Conservation (phyloP, 2,113 vertebrate genomes). For the Tyrannus savana region DNA sequence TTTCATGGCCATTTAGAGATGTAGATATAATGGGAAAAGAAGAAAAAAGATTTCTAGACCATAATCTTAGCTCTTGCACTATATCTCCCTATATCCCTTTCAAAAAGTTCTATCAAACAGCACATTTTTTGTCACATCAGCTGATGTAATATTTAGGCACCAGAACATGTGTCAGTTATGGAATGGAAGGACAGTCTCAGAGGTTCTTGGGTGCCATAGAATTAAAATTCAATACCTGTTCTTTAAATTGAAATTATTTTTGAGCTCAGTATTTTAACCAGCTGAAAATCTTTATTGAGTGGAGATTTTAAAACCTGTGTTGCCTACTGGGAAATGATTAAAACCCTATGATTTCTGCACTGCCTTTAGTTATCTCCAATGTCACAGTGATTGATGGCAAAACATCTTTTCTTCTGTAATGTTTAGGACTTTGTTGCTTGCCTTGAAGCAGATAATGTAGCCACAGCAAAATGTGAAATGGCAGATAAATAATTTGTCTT, state of each 20-base stretch:
- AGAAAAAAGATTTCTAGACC: not conserved
- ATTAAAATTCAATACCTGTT: not conserved
- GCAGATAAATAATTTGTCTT: constrained; percentile 51
- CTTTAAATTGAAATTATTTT: not conserved
- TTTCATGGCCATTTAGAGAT: not conserved
- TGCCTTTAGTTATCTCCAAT: constrained; percentile 52
- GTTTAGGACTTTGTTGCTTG: not conserved
- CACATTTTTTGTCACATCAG: not conserved
- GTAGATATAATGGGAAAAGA: not conserved
- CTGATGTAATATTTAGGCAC: not conserved
- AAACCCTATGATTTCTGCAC: constrained; percentile 15
- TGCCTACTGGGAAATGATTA: constrained; percentile 37
- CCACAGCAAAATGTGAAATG: constrained; percentile 34
- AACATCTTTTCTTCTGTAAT: constrained; percentile 32
- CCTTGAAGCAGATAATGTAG: constrained; percentile 41
- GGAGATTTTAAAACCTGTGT: not conserved
- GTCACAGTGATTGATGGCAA: constrained; percentile 52
- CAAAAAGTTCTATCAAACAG: not conserved
- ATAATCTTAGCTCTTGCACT: not conserved
- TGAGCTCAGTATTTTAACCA: not conserved
- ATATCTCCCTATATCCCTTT: not conserved
- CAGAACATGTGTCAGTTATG: not conserved
- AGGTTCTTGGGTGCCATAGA: not conserved
- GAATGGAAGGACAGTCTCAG: not conserved
- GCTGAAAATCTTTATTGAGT: not conserved